Conservation (phyloP, 2,888 invertebrate genomes). For the Athetis lepigone region DNA sequence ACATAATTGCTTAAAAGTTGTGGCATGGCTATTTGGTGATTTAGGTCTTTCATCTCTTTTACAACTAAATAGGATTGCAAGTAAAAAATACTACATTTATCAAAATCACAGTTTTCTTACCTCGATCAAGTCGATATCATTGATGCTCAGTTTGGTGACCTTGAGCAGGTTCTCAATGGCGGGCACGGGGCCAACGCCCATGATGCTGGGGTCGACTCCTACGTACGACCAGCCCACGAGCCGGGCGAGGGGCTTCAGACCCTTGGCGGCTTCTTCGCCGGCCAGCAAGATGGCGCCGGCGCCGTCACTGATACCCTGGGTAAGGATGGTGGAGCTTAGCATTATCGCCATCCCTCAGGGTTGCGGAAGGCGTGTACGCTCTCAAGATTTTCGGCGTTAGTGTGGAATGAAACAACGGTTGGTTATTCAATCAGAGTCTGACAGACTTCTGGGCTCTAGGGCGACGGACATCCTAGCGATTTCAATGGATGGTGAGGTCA, state of each 20-base stretch:
- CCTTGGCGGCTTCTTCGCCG: conserved; percentile 96
- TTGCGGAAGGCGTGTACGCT: neutral
- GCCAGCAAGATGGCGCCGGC: conserved; percentile 98
- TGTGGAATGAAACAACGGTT: no score
- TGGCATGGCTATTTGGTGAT: no score
- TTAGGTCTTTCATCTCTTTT: no score
- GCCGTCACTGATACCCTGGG: conserved; percentile 98
- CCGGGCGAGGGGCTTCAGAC: conserved; percentile 97
- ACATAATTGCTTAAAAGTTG: no score
- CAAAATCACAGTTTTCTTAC: conserved; percentile 82
- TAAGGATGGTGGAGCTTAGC: neutral
- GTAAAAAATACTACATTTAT: no score
- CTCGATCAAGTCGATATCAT: conserved; percentile 98
- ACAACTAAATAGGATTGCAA: neutral
- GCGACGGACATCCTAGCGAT: no score
- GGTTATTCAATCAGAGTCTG: no score
- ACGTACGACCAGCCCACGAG: conserved; percentile 97
- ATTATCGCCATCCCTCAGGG: no score
- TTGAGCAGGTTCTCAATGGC: conserved; percentile 97
- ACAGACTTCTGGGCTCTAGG: no score
- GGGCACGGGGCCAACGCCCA: conserved; percentile 99
- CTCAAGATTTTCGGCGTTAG: no score
- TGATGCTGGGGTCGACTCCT: conserved; percentile 98
- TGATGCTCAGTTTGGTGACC: conserved; percentile 93
- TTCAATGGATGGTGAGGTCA: no score